A percentile compares a stretch with the other conserved stretches of the same genome.
phyloP scores from a whole-genome alignment of 2,888 invertebrate species.

The Yponomeuta plumbellus region DNA sequence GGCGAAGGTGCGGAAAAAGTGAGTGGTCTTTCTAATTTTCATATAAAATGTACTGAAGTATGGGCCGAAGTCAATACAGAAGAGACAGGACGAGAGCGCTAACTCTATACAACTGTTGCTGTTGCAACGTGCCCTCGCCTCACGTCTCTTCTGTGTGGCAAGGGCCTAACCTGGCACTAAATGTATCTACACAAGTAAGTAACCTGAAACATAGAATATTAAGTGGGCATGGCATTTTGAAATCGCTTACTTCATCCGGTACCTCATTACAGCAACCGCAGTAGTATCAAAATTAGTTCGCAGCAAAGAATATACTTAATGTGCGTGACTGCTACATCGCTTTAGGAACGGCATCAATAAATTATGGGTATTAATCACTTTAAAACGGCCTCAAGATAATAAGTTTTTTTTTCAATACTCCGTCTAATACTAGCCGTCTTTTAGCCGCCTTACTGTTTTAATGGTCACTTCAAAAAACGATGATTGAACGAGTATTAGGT shows the following conservation, averaged over 20 bases:
- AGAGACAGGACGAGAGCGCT: too few species aligned
- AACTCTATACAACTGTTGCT: too few species aligned
- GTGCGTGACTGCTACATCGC: background rate
- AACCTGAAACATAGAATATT: background rate
- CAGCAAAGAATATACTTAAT: background rate
- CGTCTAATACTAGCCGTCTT: too few species aligned
- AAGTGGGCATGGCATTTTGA: background rate
- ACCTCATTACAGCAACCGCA: background rate
- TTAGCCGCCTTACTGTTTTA: background rate
- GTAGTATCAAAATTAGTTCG: background rate
- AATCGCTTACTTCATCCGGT: background rate
- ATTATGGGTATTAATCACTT: background rate
- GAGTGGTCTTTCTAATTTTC: too few species aligned
- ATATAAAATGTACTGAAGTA: too few species aligned
- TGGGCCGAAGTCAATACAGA: too few species aligned
- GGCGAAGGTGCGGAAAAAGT: too few species aligned
- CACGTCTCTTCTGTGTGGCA: too few species aligned
- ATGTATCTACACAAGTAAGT: too few species aligned
- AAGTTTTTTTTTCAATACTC: too few species aligned
- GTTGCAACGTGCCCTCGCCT: too few species aligned
- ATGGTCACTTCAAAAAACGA: background rate
- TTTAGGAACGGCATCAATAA: background rate
- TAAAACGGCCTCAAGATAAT: background rate
- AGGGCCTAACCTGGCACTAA: too few species aligned
- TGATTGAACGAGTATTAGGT: background rate